Percentiles rank a stretch among this genome's conserved stretches.
phyloP scores from a whole-genome alignment of 2,113 vertebrate species.

The Ploceus nigricollis region DNA sequence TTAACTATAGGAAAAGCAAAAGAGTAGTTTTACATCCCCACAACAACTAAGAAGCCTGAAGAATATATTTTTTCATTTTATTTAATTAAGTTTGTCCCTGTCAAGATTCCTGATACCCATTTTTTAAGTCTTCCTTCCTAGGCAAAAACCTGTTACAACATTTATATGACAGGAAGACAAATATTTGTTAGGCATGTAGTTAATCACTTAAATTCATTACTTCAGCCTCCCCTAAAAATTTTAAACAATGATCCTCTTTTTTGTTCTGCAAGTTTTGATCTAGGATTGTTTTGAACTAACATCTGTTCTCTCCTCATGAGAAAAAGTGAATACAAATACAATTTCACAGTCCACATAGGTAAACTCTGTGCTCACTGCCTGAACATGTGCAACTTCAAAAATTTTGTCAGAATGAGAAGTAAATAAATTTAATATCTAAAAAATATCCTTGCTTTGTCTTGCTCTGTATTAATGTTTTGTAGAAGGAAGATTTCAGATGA shows the following conservation, averaged over 20 bases:
- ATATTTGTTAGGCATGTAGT: not conserved
- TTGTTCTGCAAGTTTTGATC: not conserved
- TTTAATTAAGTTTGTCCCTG: not conserved
- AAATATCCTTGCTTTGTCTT: not conserved
- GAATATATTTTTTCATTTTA: not conserved
- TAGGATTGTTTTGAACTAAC: not conserved
- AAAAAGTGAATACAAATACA: not conserved
- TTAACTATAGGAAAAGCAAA: not conserved
- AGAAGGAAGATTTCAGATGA: not conserved
- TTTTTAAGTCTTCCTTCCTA: not conserved
- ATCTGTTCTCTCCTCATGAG: not conserved
- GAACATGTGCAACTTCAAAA: not conserved
- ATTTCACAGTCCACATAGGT: not conserved
- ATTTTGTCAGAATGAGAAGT: not conserved
- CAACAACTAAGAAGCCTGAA: not conserved
- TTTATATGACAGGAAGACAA: not conserved
- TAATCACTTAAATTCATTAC: not conserved
- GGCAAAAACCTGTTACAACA: not conserved
- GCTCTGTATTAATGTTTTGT: not conserved
- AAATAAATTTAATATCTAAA: not conserved
- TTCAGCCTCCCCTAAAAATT: not conserved
- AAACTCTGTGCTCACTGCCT: not conserved
- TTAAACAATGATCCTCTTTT: not conserved
- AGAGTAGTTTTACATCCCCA: not conserved
- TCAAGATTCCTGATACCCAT: not conserved